Evolutionary conservation across 2,113 vertebrate species (phyloP).

Genomic region (Oplegnathus fasciatus): DNA sequence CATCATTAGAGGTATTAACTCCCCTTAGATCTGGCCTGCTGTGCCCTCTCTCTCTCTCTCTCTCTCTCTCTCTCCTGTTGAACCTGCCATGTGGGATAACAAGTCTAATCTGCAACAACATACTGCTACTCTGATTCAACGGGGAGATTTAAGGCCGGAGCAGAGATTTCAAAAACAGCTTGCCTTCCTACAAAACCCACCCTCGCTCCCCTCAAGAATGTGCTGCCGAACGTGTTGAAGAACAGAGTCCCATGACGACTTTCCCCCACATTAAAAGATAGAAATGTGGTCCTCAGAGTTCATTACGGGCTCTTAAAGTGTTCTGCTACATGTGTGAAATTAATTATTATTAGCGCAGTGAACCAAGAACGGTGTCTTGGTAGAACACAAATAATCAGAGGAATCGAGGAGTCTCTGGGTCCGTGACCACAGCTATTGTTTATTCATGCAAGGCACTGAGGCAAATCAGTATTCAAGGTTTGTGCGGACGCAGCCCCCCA

Average conservation of each 20-base stretch:
- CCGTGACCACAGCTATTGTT: constrained; percentile 73
- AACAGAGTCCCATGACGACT: constrained; percentile 30
- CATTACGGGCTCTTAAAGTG: neutral
- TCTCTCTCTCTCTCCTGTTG: constrained; percentile 20
- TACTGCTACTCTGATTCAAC: constrained; percentile 54
- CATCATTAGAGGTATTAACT: constrained; percentile 60
- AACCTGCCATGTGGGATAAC: constrained; percentile 68
- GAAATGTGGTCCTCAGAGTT: constrained; percentile 14
- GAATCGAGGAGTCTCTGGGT: constrained; percentile 24
- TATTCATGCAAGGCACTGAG: constrained; percentile 74
- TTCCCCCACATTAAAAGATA: neutral
- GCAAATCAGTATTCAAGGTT: constrained; percentile 70
- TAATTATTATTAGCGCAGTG: constrained; percentile 24
- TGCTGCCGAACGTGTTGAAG: constrained; percentile 22
- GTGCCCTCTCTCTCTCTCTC: constrained; percentile 30
- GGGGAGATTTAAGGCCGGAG: constrained; percentile 36
- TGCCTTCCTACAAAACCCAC: constrained; percentile 44
- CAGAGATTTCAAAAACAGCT: constrained; percentile 63
- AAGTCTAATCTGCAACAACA: constrained; percentile 69
- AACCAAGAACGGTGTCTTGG: constrained; percentile 23
- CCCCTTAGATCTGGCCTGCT: constrained; percentile 40
- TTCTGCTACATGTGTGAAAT: constrained; percentile 17
- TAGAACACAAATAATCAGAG: constrained; percentile 39
- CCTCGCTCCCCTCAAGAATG: constrained; percentile 71
- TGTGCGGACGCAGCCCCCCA: constrained; percentile 54